A percentile compares a stretch with the other conserved stretches of the same genome.
These are phyloP conservation scores for Xenops minutus DNA, from an alignment of 2,797 vertebrate species.

Conservation along the genomic window DNA sequence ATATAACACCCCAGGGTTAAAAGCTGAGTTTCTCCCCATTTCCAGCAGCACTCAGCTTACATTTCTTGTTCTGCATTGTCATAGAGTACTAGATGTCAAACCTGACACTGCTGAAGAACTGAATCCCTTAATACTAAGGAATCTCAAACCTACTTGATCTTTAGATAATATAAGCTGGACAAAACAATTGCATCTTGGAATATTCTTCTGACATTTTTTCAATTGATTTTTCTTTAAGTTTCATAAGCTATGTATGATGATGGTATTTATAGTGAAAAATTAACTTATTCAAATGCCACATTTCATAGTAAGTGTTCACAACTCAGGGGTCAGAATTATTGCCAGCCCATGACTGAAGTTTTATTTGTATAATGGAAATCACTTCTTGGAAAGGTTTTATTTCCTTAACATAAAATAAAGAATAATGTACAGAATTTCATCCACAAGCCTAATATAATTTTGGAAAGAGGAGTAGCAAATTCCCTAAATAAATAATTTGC, in stretches of 20 bases:
- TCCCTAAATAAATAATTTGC: not conserved
- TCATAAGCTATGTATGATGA: not conserved
- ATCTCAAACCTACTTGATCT: not conserved
- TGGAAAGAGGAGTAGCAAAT: not conserved
- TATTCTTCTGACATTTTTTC: not conserved
- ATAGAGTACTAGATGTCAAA: not conserved
- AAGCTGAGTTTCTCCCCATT: not conserved
- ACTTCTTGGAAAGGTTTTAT: not conserved
- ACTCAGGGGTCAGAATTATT: not conserved
- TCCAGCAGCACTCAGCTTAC: not conserved
- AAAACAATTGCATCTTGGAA: not conserved
- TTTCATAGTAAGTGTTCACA: not conserved
- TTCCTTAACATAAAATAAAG: not conserved
- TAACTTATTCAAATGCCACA: not conserved
- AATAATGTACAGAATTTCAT: not conserved
- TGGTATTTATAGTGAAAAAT: not conserved
- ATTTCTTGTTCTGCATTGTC: not conserved
- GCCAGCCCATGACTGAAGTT: not conserved
- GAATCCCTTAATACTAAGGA: not conserved
- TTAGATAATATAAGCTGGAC: not conserved
- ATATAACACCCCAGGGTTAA: not conserved
- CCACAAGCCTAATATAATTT: not conserved
- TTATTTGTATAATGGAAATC: not conserved
- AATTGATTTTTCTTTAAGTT: not conserved
- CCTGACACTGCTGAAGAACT: not conserved